A percentile compares a stretch with the other conserved stretches of the same genome.
Evolutionary conservation across 1,140 invertebrate species (phyloP).

Genomic region (Drosophila teissieri): DNA sequence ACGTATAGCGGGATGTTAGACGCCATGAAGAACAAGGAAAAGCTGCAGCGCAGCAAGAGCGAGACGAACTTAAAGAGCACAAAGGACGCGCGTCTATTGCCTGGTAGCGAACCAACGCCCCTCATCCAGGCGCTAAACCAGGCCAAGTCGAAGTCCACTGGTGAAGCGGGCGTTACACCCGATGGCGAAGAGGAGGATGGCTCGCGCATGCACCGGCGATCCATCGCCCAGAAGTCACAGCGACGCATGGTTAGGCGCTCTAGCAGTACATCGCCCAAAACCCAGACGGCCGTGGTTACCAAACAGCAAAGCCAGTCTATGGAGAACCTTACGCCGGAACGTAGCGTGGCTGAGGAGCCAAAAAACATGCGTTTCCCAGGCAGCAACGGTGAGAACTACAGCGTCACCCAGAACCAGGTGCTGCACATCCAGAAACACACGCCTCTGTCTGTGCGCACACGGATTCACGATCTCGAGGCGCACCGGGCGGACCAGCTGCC

Average conservation of each 20-base stretch:
- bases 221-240: slow-evolving; percentile 62
- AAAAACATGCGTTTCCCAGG: slow-evolving; percentile 92
- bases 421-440: slow-evolving; percentile 89
- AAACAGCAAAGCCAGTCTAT: slow-evolving; percentile 86
- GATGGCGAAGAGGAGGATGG: slow-evolving; percentile 29
- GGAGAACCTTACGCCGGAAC: slow-evolving; percentile 87
- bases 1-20: slow-evolving; percentile 98
- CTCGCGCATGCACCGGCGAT: slow-evolving; percentile 72
- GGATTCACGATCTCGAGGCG: slow-evolving; percentile 79
- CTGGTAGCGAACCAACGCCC: slow-evolving; percentile 87
- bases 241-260: slow-evolving; percentile 77
- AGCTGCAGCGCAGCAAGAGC: slow-evolving; percentile 95
- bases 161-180: slow-evolving; percentile 30
- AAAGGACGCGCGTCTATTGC: slow-evolving; percentile 85
- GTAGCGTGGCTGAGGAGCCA: slow-evolving; percentile 85
- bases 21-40: slow-evolving; percentile 98
- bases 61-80: slow-evolving; percentile 93
- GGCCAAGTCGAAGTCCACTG: slow-evolving; percentile 73
- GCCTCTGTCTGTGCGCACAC: slow-evolving; percentile 77
- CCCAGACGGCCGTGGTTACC: slow-evolving; percentile 75
- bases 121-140: slow-evolving; percentile 86
- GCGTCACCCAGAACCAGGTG: slow-evolving; percentile 95
- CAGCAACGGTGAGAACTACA: slow-evolving; percentile 93
- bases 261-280: slow-evolving; percentile 81
- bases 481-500: slow-evolving; percentile 56